Percentiles rank a stretch among this genome's conserved stretches.
Evolutionary conservation across 2,888 invertebrate genomes (phyloP).

Genomic region (Apotomis turbidana): DNA sequence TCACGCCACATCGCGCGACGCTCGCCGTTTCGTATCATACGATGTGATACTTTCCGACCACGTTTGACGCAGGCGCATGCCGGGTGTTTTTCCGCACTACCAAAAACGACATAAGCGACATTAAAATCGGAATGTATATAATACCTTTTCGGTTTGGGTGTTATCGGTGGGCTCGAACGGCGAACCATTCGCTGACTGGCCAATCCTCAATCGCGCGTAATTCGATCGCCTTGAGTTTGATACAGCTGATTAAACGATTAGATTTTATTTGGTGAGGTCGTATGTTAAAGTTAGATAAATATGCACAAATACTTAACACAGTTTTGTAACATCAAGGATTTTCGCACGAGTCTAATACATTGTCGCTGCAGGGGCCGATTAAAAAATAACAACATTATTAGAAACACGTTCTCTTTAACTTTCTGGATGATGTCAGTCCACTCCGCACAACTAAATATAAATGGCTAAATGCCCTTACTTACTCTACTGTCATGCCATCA

Average conservation of each 20-base stretch:
- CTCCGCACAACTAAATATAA: constrained; percentile 8
- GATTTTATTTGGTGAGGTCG: constrained; percentile 16
- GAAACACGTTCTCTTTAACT: not conserved
- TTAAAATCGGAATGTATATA: constrained; percentile 6
- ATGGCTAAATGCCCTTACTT: constrained; percentile 22
- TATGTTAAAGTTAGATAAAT: constrained; percentile 20
- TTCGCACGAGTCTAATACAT: not conserved
- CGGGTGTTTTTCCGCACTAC: not conserved
- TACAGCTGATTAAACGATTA: constrained; percentile 26
- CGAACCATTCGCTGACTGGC: constrained; percentile 36
- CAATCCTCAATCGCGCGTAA: constrained; percentile 33
- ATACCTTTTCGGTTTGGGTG: not conserved
- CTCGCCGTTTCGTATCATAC: constrained; percentile 51
- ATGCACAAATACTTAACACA: constrained; percentile 2
- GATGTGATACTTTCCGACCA: constrained; percentile 26
- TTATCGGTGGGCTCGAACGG: constrained; percentile 35
- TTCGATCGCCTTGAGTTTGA: constrained; percentile 38
- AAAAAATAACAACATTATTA: not conserved
- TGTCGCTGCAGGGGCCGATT: not conserved
- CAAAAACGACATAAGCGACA: not conserved
- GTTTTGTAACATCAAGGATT: constrained; percentile 7
- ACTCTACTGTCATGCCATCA: not conserved
- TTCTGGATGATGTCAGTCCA: not conserved
- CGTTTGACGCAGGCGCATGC: constrained; percentile 23
- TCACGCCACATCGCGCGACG: constrained; percentile 77